Base-by-base conservation (phyloP, 2,113 vertebrate genomes). In the Cacatua alba region DNA sequence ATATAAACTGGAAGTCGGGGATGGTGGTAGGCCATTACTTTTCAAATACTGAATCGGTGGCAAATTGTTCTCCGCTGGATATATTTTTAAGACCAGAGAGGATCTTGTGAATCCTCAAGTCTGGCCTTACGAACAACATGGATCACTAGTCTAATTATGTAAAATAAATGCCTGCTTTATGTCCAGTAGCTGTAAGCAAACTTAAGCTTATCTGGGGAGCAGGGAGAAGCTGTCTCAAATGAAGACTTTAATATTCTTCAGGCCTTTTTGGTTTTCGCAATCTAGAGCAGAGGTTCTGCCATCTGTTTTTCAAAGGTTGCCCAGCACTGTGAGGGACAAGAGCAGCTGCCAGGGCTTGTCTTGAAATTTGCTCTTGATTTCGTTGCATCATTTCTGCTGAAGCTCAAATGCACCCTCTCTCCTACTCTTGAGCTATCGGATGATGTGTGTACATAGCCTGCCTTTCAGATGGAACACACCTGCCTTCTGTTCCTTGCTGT, bases 11-110 rank as follows among this genome's bases (percentile, higher is more conserved):
- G 35, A 78, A 71, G 8, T 3, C 0, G 11, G 9, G 18, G 9
- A 23, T 41, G 29, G 13, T 18, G 21, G 16, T 29, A 62, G 48
- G 51, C 44, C 60, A 44, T 81, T 82, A 71, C 37, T 63, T 92
- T 85, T 80, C 60, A 74, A 67, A 72, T 90, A 41, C 35, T 80
- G 35, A 23, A 0, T 96, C 84, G 92, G 70, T 90, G 63, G 76
- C 43, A 90, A 65, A 86, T 92, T 96, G 90, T 96, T 95, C 55
- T 92, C 53, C 59, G 43, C 31, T 83, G 92, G 48, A 28, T 94
- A 0, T 94, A 71, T 96, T 97, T 97, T 96, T 84, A 90, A 52
- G 79, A 70, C 68, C 20, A 83, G 79, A 52, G 69, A 62, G 64
- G 64, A 75, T 93, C 68, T 93, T 90, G 48, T 35, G 44, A 90